Percentiles rank a stretch among this genome's conserved stretches.
Evolutionary conservation across 1,140 invertebrate genomes (phyloP).

Genomic region (Caligus rogercresseyi): DNA sequence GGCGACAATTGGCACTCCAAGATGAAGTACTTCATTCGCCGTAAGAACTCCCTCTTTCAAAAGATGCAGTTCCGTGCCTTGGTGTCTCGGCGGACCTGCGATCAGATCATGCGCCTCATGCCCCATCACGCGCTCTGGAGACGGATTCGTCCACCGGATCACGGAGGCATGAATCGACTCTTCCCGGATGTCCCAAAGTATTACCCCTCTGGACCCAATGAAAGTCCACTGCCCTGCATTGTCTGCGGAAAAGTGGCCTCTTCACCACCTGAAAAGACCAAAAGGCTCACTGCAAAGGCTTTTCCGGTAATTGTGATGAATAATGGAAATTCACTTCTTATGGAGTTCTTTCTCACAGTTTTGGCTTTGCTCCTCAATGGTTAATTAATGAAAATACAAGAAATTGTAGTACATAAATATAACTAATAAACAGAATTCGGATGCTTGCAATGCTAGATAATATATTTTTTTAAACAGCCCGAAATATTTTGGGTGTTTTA

Average conservation of each 20-base stretch:
- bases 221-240: not conserved
- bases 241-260: not conserved
- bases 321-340: too few species aligned
- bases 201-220: not conserved
- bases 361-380: too few species aligned
- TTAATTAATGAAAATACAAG: too few species aligned
- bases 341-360: too few species aligned
- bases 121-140: not conserved
- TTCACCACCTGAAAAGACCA: not conserved
- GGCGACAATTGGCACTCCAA: not conserved
- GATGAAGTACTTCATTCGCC: not conserved
- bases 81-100: not conserved
- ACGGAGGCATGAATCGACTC: not conserved
- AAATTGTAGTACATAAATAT: too few species aligned
- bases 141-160: not conserved
- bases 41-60: not conserved
- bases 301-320: too few species aligned
- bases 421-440: too few species aligned
- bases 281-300: not conserved
- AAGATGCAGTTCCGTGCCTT: not conserved
- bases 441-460: too few species aligned
- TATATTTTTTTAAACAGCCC: too few species aligned
- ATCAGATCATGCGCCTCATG: not conserved
- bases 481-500: too few species aligned
- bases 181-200: not conserved